Evolutionary conservation across 2,797 vertebrate species (phyloP), one percentile per base, ranked within the genome.

Genomic region (Uromys caudimaculatus): DNA sequence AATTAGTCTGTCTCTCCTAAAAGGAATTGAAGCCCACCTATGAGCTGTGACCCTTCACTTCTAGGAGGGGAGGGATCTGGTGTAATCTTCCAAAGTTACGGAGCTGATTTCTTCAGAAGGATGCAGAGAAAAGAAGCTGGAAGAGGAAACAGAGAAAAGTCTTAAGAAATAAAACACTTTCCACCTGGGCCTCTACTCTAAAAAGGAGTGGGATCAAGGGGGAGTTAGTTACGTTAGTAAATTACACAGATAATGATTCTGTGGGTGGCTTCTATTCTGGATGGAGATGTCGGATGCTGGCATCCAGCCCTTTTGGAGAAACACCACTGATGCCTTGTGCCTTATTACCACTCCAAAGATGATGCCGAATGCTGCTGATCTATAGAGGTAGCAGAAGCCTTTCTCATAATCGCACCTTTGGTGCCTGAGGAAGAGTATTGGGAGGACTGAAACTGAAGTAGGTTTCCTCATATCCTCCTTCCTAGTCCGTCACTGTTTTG

Each of bases 221-320:
- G 41, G 92, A 96, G 52, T 79, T 60, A 27, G 88, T 85, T 78
- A 86, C 93, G 93, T 93, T 47, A 47, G 23, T 62, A 93, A 90
- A 82, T 91, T 58, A 75, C 44, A 50, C 62, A 82, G 89, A 76
- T 82, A 88, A 83, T 27, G 11, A 32, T 52, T 73, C 88, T 90
- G 85, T 41, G 19, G 79, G 93, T 14, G 67, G 95, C 52, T 94
- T 85, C 94, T 95, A 79, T 93, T 97, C 56, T 90, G 47, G 73
- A 88, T 84, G 35, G 81, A 90, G 87, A 76, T 56, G 44, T 76
- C 13, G 1, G 90, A 84, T 93, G 56, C 23, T 93, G 85, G 85
- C 94, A 71, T 58, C 54, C 58, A 89, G 38, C 60, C 54, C 23
- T 84, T 85, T 41, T 83, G 69, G 93, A 96, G 85, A 67, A 90